Conservation (phyloP, 2,888 invertebrate species). For the Unio pictorum region DNA sequence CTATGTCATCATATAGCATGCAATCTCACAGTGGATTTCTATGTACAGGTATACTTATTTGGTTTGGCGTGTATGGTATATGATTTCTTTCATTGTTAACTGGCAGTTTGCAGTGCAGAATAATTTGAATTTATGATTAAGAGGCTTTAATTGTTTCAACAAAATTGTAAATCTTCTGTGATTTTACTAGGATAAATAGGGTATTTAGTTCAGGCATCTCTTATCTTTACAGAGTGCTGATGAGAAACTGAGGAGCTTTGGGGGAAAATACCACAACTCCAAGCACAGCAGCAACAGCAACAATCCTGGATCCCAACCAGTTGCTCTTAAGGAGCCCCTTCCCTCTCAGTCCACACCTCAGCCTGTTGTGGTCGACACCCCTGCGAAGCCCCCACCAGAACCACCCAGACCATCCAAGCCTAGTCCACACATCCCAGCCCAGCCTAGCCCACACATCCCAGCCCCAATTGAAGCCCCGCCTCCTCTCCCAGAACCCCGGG, state of each 20-base stretch:
- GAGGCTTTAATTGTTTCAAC: too few relatives aligned
- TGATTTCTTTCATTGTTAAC: too few relatives aligned
- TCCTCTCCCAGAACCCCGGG: slow-evolving; percentile 23
- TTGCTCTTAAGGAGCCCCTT: not conserved
- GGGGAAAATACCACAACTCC: slow-evolving; percentile 30
- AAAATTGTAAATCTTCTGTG: too few relatives aligned
- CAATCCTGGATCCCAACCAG: slow-evolving; percentile 23
- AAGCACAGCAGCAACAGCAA: slow-evolving; percentile 20
- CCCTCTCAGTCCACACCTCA: not conserved
- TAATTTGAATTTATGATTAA: too few relatives aligned
- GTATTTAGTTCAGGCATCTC: too few relatives aligned
- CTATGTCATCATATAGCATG: too few relatives aligned
- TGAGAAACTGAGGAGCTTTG: slow-evolving; percentile 59
- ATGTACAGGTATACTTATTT: too few relatives aligned
- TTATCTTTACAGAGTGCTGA: slow-evolving; percentile 58
- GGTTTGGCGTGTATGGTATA: too few relatives aligned
- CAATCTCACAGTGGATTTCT: too few relatives aligned
- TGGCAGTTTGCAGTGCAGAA: too few relatives aligned
- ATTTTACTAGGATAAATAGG: too few relatives aligned
- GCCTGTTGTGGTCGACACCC: not conserved
- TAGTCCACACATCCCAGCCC: slow-evolving; percentile 3
- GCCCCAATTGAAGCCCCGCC: slow-evolving; percentile 18
- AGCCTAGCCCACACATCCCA: slow-evolving; percentile 1
- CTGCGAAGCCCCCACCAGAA: not conserved
- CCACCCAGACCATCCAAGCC: not conserved